A percentile compares a stretch with the other conserved stretches of the same genome.
Evolutionary conservation across 2,888 invertebrate genomes (phyloP).

Genomic region (Lycia hirtaria): DNA sequence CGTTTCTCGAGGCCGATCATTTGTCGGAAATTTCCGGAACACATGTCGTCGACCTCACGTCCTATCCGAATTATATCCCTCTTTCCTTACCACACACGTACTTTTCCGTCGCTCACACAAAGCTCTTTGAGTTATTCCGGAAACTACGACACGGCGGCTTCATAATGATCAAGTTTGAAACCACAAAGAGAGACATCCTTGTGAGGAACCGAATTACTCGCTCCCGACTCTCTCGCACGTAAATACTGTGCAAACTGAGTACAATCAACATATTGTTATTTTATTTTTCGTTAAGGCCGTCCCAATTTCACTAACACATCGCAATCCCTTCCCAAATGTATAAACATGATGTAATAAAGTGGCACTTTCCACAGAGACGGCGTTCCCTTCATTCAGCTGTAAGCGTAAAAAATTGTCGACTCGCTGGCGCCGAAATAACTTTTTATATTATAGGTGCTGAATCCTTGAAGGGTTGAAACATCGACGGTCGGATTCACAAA

Average conservation of each 20-base stretch:
- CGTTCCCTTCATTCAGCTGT: slow-evolving; percentile 52
- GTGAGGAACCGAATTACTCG: slow-evolving; percentile 1
- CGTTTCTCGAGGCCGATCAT: slow-evolving; percentile 54
- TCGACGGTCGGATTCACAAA: slow-evolving; percentile 74
- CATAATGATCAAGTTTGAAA: slow-evolving; percentile 19
- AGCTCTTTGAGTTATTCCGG: slow-evolving; percentile 24
- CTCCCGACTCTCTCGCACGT: slow-evolving; percentile 2
- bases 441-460: slow-evolving; percentile 71
- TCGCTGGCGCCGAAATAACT: slow-evolving; percentile 62
- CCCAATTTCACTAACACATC: slow-evolving; percentile 34
- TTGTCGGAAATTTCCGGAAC: slow-evolving; percentile 63
- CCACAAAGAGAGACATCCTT: not conserved
- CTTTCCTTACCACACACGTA: slow-evolving; percentile 34
- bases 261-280: slow-evolving; percentile 32
- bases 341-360: slow-evolving; percentile 48
- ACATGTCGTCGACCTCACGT: slow-evolving; percentile 51
- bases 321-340: slow-evolving; percentile 46
- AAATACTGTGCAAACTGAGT: slow-evolving; percentile 13
- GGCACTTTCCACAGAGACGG: slow-evolving; percentile 50
- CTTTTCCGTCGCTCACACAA: slow-evolving; percentile 28
- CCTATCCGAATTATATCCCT: slow-evolving; percentile 54
- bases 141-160: slow-evolving; percentile 21
- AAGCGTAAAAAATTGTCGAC: slow-evolving; percentile 61
- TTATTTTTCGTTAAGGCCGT: slow-evolving; percentile 26
- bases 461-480: slow-evolving; percentile 73